Evolutionary conservation across 1,140 invertebrate genomes (phyloP).

Genomic region (Steinernema khuongi): DNA sequence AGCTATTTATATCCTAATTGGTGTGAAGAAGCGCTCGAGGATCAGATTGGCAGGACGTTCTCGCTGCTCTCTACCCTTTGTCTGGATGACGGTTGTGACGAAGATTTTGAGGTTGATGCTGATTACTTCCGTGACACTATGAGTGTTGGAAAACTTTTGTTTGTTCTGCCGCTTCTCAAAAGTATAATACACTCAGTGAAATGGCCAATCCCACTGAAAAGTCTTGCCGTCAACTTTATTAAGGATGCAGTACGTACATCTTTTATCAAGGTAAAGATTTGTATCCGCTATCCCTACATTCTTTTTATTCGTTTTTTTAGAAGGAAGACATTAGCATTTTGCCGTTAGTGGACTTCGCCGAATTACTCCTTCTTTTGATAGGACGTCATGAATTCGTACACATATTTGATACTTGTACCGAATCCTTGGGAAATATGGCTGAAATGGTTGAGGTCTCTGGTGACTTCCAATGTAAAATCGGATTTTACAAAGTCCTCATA

Average conservation of each 20-base stretch:
- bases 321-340: not conserved
- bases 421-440: not conserved
- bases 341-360: not conserved
- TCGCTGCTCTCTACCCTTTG: slow-evolving; percentile 62
- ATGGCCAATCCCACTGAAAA: not conserved
- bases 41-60: slow-evolving; percentile 66
- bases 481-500: not conserved
- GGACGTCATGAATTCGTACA: not conserved
- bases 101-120: slow-evolving; percentile 29
- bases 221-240: not conserved
- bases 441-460: not conserved
- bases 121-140: slow-evolving; percentile 22
- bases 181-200: not conserved
- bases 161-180: slow-evolving; percentile 5
- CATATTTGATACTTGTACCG: not conserved
- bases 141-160: slow-evolving; percentile 17
- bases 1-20: slow-evolving; percentile 74
- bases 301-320: not conserved
- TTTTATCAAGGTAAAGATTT: not conserved
- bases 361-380: not conserved
- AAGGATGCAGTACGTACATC: not conserved
- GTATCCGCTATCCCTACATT: not conserved
- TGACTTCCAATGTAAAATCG: not conserved
- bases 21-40: slow-evolving; percentile 69
- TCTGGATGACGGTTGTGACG: slow-evolving; percentile 25